Conservation (phyloP, 2,888 invertebrate genomes). For the Petrophora chlorosata region DNA sequence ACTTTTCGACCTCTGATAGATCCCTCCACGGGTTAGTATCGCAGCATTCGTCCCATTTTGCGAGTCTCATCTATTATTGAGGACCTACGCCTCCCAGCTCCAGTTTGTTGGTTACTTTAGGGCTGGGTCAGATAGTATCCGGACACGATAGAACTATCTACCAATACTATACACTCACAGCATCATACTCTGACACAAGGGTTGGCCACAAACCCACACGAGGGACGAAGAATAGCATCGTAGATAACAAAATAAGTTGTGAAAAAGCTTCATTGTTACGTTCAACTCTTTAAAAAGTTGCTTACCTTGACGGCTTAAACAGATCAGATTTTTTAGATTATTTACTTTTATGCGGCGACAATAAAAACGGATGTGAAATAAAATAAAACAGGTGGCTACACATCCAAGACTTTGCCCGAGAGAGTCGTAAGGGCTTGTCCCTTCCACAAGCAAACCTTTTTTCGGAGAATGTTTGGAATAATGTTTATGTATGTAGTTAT, state of each 20-base stretch:
- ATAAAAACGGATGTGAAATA: constrained; percentile 55
- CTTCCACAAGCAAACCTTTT: constrained; percentile 57
- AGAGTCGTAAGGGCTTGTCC: constrained; percentile 58
- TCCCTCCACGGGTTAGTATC: constrained; percentile 8
- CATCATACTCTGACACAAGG: no score
- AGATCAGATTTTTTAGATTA: constrained; percentile 28
- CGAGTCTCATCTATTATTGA: constrained; percentile 59
- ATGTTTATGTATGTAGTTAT: constrained; percentile 31
- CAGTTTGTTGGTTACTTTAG: constrained; percentile 20
- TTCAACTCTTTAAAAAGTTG: no score
- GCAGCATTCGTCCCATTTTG: constrained; percentile 48
- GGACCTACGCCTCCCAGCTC: constrained; percentile 43
- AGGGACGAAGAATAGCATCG: no score
- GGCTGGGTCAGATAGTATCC: constrained; percentile 11
- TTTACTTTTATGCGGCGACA: constrained; percentile 43
- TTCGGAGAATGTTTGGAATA: constrained; percentile 41
- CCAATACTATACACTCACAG: no score
- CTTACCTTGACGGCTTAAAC: neutral
- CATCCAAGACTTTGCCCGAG: constrained; percentile 54
- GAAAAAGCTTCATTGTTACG: no score
- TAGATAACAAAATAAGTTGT: no score
- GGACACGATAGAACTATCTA: neutral
- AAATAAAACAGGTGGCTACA: constrained; percentile 60
- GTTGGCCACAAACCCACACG: no score
- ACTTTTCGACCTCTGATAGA: constrained; percentile 1